phyloP scores from a whole-genome alignment of 2,888 invertebrate species.

The Chrysotoxum bicinctum region DNA sequence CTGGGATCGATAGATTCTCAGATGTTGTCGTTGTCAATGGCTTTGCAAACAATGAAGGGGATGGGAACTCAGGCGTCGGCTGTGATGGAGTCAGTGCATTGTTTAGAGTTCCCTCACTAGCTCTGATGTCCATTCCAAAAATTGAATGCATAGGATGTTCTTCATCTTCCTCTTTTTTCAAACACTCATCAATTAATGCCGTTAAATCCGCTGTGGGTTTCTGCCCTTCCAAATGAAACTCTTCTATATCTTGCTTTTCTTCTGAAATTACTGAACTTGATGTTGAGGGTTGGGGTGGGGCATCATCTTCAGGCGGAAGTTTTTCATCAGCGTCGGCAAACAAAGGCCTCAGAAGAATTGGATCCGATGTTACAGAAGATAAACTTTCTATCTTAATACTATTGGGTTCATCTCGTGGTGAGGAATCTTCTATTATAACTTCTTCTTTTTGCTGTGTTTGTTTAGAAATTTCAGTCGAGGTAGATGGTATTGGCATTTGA shows the following conservation, averaged over 20 bases:
- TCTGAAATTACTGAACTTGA: constrained; percentile 8
- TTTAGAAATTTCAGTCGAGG: constrained; percentile 60
- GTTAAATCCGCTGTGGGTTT: constrained; percentile 57
- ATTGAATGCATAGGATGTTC: constrained; percentile 64
- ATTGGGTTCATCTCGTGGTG: constrained; percentile 22
- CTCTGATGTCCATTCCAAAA: constrained; percentile 54
- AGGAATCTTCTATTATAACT: constrained; percentile 7
- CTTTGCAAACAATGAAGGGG: constrained; percentile 74
- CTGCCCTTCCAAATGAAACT: background rate
- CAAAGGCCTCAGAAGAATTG: constrained; percentile 35
- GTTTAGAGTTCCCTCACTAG: constrained; percentile 15
- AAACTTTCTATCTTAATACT: constrained; percentile 45
- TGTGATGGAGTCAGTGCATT: constrained; percentile 35
- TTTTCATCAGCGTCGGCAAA: constrained; percentile 55
- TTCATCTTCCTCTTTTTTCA: constrained; percentile 64
- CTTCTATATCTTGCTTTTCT: background rate
- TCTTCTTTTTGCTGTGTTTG: constrained; percentile 25
- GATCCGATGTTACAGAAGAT: background rate
- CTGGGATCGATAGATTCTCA: constrained; percentile 76
- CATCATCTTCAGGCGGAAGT: constrained; percentile 55
- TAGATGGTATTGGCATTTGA: constrained; percentile 67
- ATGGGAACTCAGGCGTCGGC: constrained; percentile 45
- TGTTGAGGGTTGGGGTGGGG: constrained; percentile 42
- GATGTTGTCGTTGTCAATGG: constrained; percentile 75
- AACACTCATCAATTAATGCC: constrained; percentile 57